Evolutionary conservation across 2,797 vertebrate species (phyloP).

Genomic region (Sciurus vulgaris): DNA sequence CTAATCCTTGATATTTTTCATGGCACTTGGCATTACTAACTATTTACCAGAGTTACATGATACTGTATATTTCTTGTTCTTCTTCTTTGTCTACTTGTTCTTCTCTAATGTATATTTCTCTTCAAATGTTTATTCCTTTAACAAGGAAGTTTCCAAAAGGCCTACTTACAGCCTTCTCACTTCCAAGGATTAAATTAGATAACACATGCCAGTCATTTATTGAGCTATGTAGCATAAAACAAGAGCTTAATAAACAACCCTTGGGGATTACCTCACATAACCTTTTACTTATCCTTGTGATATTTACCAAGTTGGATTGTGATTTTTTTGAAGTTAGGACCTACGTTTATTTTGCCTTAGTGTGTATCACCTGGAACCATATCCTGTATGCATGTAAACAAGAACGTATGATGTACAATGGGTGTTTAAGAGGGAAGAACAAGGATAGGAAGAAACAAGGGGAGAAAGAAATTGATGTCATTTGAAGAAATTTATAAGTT

Average conservation of each 20-base stretch:
- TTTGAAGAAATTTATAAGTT: background rate
- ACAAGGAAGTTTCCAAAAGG: background rate
- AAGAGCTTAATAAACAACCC: background rate
- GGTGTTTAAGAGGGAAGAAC: background rate
- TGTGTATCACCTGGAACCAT: background rate
- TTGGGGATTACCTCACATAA: background rate
- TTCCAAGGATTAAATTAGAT: background rate
- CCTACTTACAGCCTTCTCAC: background rate
- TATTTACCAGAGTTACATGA: background rate
- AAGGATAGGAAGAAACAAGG: background rate
- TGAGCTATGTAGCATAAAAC: background rate
- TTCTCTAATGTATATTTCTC: background rate
- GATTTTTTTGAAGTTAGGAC: background rate
- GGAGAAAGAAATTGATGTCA: background rate
- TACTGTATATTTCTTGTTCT: background rate
- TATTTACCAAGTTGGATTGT: background rate
- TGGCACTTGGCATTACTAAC: background rate
- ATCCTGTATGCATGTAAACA: background rate
- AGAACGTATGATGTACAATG: background rate
- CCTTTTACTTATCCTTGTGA: background rate
- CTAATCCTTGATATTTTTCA: background rate
- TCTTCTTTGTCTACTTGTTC: background rate
- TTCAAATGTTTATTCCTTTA: background rate
- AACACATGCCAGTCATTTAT: background rate
- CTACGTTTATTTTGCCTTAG: background rate